Evolutionary conservation across 2,888 invertebrate species (phyloP).

Genomic region (Hydraecia micacea): DNA sequence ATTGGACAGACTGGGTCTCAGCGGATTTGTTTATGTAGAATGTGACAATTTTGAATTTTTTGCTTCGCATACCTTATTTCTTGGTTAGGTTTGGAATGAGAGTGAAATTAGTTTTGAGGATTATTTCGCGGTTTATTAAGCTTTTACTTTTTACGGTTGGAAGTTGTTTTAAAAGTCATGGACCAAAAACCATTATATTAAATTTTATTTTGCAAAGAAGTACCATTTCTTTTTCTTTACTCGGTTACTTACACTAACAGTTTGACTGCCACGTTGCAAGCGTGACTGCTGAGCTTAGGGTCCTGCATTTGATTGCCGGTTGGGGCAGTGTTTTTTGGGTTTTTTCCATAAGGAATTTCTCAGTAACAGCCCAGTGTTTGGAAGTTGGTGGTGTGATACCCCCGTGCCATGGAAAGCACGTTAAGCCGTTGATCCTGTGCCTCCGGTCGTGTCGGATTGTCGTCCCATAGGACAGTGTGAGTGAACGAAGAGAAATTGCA

Average conservation of each 20-base stretch:
- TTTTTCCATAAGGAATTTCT: not conserved
- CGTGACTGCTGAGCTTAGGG: not conserved
- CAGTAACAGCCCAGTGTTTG: not conserved
- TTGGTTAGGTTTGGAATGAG: slow-evolving; percentile 41
- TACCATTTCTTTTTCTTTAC: not conserved
- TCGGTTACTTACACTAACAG: not conserved
- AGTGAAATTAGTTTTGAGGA: slow-evolving; percentile 54
- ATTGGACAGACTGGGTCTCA: slow-evolving; percentile 65
- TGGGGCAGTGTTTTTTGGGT: not conserved
- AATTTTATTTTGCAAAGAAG: not conserved
- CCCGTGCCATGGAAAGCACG: not conserved
- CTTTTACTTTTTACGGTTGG: slow-evolving; percentile 47
- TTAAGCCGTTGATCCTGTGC: not conserved
- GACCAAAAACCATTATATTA: slow-evolving; percentile 10
- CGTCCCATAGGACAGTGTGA: not conserved
- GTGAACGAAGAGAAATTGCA: not conserved
- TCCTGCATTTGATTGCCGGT: not conserved
- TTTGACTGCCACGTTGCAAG: not conserved
- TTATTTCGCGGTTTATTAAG: slow-evolving; percentile 52
- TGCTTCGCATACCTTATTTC: slow-evolving; percentile 44
- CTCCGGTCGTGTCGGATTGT: not conserved
- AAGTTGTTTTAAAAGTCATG: not conserved
- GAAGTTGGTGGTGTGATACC: not conserved
- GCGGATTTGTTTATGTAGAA: slow-evolving; percentile 61
- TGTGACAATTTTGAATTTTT: slow-evolving; percentile 58